Evolutionary conservation across 2,797 vertebrate species (phyloP), one percentile per base, ranked within the genome.

Genomic region (Vultur gryphus): DNA sequence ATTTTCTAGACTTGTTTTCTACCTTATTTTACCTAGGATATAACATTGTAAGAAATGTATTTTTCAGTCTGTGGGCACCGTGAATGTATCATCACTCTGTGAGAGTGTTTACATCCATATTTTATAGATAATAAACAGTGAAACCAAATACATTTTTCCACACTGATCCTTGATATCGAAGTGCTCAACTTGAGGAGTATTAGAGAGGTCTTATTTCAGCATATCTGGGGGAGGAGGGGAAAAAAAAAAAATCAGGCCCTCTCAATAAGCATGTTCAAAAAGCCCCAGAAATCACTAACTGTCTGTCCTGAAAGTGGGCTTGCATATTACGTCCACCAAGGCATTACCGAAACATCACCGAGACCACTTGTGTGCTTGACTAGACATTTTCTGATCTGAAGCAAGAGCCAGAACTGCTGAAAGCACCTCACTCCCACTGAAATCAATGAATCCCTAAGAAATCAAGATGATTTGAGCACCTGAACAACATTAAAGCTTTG

Each of bases 181-280:
- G 39, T 35, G 35, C 16, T 62, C 35, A 46, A 25, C 46, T 13
- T 54, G 14, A 73, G 20, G 19, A 83, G 6, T 28, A 26, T 33
- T 41, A 46, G 20, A 52, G 4, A n/a, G 9, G 10, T n/a, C 41
- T 87, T 51, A 33, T 33, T 90, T 79, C 67, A 62, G 31, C 28
- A 66, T 33, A 66, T 19, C 10, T 7, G 10, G 4, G 15, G 44
- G 7, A 2, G 6, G 6, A 11, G 6, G 9, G 3, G 3, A 6
- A 43, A 59, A n/a, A n/a, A n/a, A n/a, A n/a, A n/a, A n/a, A n/a
- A n/a, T 17, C 28, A 77, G 14, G 13, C 4, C 6, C 11, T 48
- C 33, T 76, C 54, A 46, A 46, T 33, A 46, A 65, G 17, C 23
- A 10, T 6, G 1, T 61, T 37, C 58, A 55, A 39, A 70, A 78